A percentile compares a stretch with the other conserved stretches of the same genome.
Conservation (phyloP, 2,797 vertebrate species). For the Sciurus carolinensis region DNA sequence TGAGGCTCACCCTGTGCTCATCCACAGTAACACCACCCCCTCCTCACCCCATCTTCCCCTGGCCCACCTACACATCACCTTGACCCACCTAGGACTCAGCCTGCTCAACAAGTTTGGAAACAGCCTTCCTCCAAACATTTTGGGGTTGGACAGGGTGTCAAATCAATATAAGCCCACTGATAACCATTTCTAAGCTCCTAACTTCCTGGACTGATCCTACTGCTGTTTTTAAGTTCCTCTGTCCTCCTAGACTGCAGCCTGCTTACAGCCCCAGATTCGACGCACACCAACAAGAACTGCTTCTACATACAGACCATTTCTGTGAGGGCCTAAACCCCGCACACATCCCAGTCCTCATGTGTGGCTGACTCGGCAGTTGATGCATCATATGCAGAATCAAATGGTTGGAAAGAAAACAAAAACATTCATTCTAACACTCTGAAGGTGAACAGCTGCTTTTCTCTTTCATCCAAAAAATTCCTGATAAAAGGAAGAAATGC, state of each 20-base stretch:
- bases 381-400: conserved; percentile 86
- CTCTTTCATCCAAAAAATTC: conserved; percentile 88
- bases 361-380: conserved; percentile 79
- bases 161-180: not conserved
- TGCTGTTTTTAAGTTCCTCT: conserved; percentile 25
- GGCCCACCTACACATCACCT: not conserved
- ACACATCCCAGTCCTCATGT: conserved; percentile 79
- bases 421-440: conserved; percentile 80
- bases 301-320: conserved; percentile 77
- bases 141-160: not conserved
- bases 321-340: conserved; percentile 85
- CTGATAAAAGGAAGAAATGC: conserved; percentile 89
- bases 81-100: conserved; percentile 47
- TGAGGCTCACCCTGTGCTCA: not conserved
- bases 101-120: conserved; percentile 21
- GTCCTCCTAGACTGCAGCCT: conserved; percentile 58
- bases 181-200: conserved; percentile 47
- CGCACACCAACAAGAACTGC: conserved; percentile 10
- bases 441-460: conserved; percentile 89
- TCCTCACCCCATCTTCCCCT: not conserved
- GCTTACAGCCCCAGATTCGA: conserved; percentile 21
- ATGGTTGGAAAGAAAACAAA: conserved; percentile 86
- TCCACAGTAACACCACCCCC: not conserved
- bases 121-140: not conserved
- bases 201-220: conserved; percentile 53